A percentile compares a stretch with the other conserved stretches of the same genome.
Evolutionary conservation across 2,888 invertebrate genomes (phyloP).

Genomic region (Spilosoma lubricipeda): DNA sequence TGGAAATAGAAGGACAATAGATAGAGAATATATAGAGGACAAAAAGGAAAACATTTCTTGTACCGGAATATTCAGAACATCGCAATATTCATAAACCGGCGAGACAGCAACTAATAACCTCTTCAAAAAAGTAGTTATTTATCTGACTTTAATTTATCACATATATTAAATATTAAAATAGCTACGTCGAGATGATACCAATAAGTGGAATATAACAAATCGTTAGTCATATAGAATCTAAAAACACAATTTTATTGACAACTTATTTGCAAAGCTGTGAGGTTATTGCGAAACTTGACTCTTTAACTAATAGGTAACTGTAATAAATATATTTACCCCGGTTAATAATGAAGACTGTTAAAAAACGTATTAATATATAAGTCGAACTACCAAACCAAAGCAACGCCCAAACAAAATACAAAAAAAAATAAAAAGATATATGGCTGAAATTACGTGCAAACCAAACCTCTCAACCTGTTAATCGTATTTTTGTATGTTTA

Average conservation of each 20-base stretch:
- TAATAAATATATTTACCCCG: not conserved
- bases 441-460: constrained; percentile 36
- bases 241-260: not conserved
- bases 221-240: not conserved
- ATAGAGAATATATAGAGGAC: too few species aligned
- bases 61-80: too few species aligned
- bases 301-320: not conserved
- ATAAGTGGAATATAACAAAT: not conserved
- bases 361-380: not conserved
- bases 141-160: not conserved
- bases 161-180: not conserved
- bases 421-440: constrained; percentile 28
- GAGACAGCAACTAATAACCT: not conserved
- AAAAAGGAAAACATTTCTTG: too few species aligned
- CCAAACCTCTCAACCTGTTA: constrained; percentile 46
- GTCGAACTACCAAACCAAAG: constrained; percentile 26
- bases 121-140: not conserved
- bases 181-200: not conserved
- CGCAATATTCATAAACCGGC: too few species aligned
- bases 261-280: not conserved
- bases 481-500: constrained; percentile 23
- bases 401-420: constrained; percentile 24
- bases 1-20: too few species aligned
- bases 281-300: not conserved
- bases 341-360: constrained; percentile 1